phyloP scores from a whole-genome alignment of 2,113 vertebrate species.

The Lepisosteus osseus region DNA sequence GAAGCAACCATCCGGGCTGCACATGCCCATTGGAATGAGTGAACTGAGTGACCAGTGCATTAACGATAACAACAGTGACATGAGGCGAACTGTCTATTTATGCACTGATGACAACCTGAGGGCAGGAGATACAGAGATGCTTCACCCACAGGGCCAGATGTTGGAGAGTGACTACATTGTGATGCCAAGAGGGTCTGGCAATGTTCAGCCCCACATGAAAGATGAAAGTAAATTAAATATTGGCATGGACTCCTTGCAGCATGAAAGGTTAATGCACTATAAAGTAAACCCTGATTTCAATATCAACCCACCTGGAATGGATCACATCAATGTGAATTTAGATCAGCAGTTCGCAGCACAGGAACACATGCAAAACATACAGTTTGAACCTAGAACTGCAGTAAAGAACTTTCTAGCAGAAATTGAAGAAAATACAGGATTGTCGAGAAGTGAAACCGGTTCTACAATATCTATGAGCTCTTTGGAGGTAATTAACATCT shows the following conservation, averaged over 20 bases:
- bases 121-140: slow-evolving; percentile 86
- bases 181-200: slow-evolving; percentile 86
- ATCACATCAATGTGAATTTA: slow-evolving; percentile 88
- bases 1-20: slow-evolving; percentile 88
- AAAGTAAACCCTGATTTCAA: slow-evolving; percentile 92
- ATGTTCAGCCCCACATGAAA: slow-evolving; percentile 81
- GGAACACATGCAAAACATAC: slow-evolving; percentile 92
- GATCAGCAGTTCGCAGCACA: slow-evolving; percentile 85
- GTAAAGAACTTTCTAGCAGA: slow-evolving; percentile 98
- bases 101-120: slow-evolving; percentile 91
- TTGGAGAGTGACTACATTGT: slow-evolving; percentile 98
- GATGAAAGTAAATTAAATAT: slow-evolving; percentile 94
- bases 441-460: slow-evolving; percentile 95
- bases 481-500: slow-evolving; percentile 80
- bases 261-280: slow-evolving; percentile 95
- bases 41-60: slow-evolving; percentile 86
- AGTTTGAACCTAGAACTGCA: slow-evolving; percentile 94
- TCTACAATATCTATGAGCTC: slow-evolving; percentile 99
- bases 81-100: slow-evolving; percentile 92
- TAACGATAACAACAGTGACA: slow-evolving; percentile 76
- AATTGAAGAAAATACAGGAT: slow-evolving; percentile 87
- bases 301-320: slow-evolving; percentile 86
- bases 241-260: slow-evolving; percentile 87
- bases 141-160: slow-evolving; percentile 82
- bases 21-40: slow-evolving; percentile 88